Conservation (phyloP, 2,888 invertebrate species). For the Nasonia oneida region DNA sequence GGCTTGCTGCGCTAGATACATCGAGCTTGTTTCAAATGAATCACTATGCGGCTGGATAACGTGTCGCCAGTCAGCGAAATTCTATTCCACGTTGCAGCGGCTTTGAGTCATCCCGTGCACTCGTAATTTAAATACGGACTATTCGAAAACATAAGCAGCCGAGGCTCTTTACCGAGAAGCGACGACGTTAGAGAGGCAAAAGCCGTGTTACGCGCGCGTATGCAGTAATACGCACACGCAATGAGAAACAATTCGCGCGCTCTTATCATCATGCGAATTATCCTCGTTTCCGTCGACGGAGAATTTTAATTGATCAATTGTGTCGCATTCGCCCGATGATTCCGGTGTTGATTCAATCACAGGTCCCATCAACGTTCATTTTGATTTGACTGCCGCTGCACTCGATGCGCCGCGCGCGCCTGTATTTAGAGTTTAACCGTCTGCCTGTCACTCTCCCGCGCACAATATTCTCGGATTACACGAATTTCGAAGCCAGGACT, state of each 20-base stretch:
- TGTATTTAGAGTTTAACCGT: neutral
- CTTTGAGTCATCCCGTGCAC: neutral
- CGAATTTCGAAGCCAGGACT: neutral
- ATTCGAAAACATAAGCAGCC: neutral
- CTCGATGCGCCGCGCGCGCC: neutral
- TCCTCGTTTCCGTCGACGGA: neutral
- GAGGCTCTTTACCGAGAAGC: too few relatives aligned
- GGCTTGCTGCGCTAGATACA: neutral
- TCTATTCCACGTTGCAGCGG: too few relatives aligned
- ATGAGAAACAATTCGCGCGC: neutral
- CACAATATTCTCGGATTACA: neutral
- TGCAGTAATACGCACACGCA: too few relatives aligned
- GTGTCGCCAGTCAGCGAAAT: too few relatives aligned
- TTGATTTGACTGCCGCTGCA: neutral
- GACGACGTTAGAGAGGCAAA: too few relatives aligned
- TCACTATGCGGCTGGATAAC: too few relatives aligned
- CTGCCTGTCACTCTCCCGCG: neutral
- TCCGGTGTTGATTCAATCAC: constrained; percentile 12
- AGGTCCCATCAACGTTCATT: neutral
- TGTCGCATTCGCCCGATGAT: constrained; percentile 22
- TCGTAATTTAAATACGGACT: neutral
- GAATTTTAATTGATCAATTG: constrained; percentile 29
- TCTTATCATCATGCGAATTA: neutral
- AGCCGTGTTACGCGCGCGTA: too few relatives aligned
- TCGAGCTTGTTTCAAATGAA: too few relatives aligned